phyloP scores from a whole-genome alignment of 2,113 vertebrate species.

The Tragulus kanchil region DNA sequence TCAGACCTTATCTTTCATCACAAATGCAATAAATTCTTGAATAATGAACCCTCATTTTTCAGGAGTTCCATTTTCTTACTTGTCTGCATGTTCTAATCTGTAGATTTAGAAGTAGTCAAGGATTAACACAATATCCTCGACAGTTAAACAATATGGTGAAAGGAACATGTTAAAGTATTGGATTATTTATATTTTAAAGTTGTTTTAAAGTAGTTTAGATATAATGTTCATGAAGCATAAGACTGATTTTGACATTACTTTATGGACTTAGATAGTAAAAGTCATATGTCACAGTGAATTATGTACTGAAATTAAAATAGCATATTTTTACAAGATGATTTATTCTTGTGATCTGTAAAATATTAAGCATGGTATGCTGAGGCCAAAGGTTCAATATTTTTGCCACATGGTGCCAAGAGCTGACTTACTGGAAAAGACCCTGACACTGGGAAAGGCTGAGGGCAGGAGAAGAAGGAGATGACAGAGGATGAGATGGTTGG shows the following conservation, averaged over 20 bases:
- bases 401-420: not conserved
- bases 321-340: not conserved
- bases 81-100: not conserved
- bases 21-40: conserved; percentile 10
- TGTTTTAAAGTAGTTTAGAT: not conserved
- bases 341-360: not conserved
- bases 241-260: not conserved
- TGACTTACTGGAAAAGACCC: not conserved
- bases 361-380: not conserved
- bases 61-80: conserved; percentile 9
- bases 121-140: not conserved
- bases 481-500: not conserved
- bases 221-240: not conserved
- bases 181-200: not conserved
- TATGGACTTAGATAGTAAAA: not conserved
- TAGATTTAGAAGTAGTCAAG: not conserved
- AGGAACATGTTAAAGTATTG: not conserved
- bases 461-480: not conserved
- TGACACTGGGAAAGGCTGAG: not conserved
- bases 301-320: not conserved
- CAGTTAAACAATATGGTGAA: not conserved
- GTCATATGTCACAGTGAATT: not conserved
- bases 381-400: not conserved
- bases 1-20: conserved; percentile 47
- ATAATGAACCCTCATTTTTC: conserved; percentile 24